Base-by-base conservation (phyloP, 2,888 invertebrate genomes). In the Bellardia bayeri region DNA sequence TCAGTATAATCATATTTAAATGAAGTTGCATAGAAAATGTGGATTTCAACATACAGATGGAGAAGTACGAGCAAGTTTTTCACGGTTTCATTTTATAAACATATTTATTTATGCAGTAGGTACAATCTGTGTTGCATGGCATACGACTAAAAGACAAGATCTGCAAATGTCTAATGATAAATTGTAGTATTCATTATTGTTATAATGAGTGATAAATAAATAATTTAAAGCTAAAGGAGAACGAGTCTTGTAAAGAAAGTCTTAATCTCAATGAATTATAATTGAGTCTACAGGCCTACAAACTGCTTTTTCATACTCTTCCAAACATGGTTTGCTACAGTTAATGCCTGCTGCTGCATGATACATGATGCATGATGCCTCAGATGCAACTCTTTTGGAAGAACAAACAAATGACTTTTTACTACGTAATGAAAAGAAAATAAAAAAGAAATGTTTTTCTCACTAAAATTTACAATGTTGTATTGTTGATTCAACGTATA, bases 111-210 rank as follows among this genome's bases (percentile, higher is more conserved):
- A 49, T 72, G 4, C 40, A 63, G 8, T 23, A 23, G 23, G 23
- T 72, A 30, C 63, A 71, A n/a, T 42, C 14, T 68, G 13, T 37
- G 2, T 14, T 40, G 42, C 56, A 51, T 69, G 85, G 80, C 85
- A 85, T 80, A 85, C 85, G 85, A 75, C 79, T 69, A 9, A 9
- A 8, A 74, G 69, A 85, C 80, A 80, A 75, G 80, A 85, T 85
- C 61, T 11, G 4, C 16, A 56, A 33, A 64, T 69, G 42, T 54
- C 61, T 30, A 49, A 61, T 63, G 42, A 71, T 71, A 64, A 83
- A 76, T 69, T 71, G 42, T 54, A 63, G 54, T 61, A 54, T 54
- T 76, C 76, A 63, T 13, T 51, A 30, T 76, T n/a, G 69, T 66
- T 45, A 82, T 37, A 37, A 37, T 69, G 82, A 75, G 42, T 61